Conservation (phyloP, 1,140 invertebrate genomes). For the Papilio machaon region DNA sequence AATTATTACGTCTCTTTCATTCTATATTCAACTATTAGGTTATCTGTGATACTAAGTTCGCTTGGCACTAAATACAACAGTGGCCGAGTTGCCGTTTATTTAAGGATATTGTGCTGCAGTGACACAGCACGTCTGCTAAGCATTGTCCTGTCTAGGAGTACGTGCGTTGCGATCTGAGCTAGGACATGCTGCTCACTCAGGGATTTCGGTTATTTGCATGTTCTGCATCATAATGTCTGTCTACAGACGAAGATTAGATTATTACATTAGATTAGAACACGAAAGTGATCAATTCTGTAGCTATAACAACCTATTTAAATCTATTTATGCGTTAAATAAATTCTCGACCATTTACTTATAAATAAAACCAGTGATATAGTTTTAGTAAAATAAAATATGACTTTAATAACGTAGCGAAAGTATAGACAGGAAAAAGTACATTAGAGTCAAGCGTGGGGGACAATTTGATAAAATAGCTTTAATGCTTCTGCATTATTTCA, state of each 20-base stretch:
- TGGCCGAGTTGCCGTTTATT: neutral
- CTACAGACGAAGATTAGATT: neutral
- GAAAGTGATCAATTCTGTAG: too few species aligned
- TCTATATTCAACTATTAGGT: too few species aligned
- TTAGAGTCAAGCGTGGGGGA: neutral
- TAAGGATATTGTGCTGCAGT: neutral
- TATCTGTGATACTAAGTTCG: neutral
- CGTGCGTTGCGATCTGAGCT: neutral
- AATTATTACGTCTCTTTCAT: too few species aligned
- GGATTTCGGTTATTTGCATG: neutral
- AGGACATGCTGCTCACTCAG: neutral
- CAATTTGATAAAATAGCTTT: neutral
- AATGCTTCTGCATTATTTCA: slow-evolving; percentile 11
- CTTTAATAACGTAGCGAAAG: neutral
- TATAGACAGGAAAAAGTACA: neutral
- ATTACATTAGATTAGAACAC: too few species aligned
- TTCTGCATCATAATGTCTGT: neutral
- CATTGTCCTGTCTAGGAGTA: neutral
- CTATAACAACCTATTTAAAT: too few species aligned
- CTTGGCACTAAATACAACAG: neutral
- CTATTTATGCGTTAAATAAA: too few species aligned
- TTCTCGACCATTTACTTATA: too few species aligned
- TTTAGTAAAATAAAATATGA: too few species aligned
- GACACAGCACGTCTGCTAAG: neutral
- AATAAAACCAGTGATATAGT: too few species aligned